Evolutionary conservation across 1,140 invertebrate genomes (phyloP).

Genomic region (Dreissena rostriformis): DNA sequence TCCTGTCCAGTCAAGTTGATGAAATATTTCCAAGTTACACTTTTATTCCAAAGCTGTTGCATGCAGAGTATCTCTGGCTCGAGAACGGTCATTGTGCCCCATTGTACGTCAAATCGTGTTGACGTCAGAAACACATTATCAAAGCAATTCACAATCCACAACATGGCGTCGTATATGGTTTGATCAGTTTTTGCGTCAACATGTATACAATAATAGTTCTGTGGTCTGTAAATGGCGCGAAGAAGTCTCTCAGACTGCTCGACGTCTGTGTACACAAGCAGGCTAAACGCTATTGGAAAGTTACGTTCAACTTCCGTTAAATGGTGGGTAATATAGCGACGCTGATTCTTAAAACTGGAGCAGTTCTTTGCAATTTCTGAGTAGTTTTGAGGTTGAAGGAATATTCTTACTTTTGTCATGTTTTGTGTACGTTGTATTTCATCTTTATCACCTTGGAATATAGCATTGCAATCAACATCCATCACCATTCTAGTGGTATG

Average conservation of each 20-base stretch:
- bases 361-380: not conserved
- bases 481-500: too few relatives aligned
- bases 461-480: too few relatives aligned
- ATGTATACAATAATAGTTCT: slow-evolving; percentile 79
- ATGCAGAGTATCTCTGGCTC: too few relatives aligned
- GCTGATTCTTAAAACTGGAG: not conserved
- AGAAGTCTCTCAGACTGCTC: slow-evolving; percentile 74
- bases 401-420: not conserved
- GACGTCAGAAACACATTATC: slow-evolving; percentile 73
- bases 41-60: too few relatives aligned
- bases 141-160: slow-evolving; percentile 68
- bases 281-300: slow-evolving; percentile 72
- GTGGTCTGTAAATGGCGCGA: too few relatives aligned
- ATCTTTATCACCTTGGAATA: too few relatives aligned
- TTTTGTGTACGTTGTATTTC: not conserved
- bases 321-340: too few relatives aligned
- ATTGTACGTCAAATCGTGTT: slow-evolving; percentile 62
- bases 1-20: slow-evolving; percentile 68
- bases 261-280: slow-evolving; percentile 66
- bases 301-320: slow-evolving; percentile 65
- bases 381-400: too few relatives aligned
- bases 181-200: slow-evolving; percentile 69
- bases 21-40: slow-evolving; percentile 66
- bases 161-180: slow-evolving; percentile 57
- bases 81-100: too few relatives aligned